Evolutionary conservation across 1,140 invertebrate genomes (phyloP), one percentile per base, ranked within the genome.

Genomic region (Calephelis virginiensis): DNA sequence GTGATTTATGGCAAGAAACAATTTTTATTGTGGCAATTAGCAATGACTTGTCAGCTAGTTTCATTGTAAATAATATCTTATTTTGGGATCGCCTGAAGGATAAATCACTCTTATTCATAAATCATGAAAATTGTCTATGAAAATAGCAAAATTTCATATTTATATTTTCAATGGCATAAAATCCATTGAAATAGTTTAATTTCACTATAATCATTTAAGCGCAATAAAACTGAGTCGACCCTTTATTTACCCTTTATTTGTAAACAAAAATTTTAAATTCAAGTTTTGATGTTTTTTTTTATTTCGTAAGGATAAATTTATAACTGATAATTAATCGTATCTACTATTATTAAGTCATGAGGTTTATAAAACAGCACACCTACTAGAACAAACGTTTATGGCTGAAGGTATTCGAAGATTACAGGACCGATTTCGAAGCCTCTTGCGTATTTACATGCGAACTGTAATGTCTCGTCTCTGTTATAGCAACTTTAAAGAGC

Each of bases 21-120:
- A 77, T 77, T 77, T 77, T 77, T 78, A 76, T 74, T 74, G 66
- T 71, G 65, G 76, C 73, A 78, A 82, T 82, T 80, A 78, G 73
- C 72, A 70, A 72, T 69, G 69, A 75, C 64, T 67, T 69, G 69
- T 67, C 67, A 66, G 66, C 69, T 74, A 74, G 64, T 50, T 74
- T 72, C 67, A 67, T 71, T 62, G 66, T 60, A 49, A 67, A 71
- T 62, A 53, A 70, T 70, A 68, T 66, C 72, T 71, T 68, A 74
- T 74, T 71, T 61, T 69, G 48, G 68, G 63, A 49, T 70, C 67
- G 64, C 66, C 69, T 71, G 46, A 53, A 12, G 14, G 43, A 12
- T 62, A 40, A 17, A 56, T 28, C 0, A 17, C 3, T 37, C 17
- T 40, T 10, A 17, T 47, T 48, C 40, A 43, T 43, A 43, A 43